Evolutionary conservation across 2,113 vertebrate species (phyloP).

Genomic region (Megalops atlanticus): DNA sequence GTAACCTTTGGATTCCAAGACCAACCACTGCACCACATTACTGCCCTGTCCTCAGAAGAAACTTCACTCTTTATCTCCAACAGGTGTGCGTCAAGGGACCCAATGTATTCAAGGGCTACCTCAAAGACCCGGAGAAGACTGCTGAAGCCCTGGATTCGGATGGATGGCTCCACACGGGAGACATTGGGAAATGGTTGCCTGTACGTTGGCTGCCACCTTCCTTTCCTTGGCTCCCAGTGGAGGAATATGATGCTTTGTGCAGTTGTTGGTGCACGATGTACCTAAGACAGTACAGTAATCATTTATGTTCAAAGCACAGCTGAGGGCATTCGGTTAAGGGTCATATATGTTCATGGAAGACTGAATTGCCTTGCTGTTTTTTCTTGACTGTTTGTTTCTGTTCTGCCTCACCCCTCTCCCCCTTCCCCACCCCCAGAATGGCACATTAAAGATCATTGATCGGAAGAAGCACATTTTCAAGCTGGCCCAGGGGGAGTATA

Average conservation of each 20-base stretch:
- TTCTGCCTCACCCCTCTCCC: background rate
- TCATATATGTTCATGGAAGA: background rate
- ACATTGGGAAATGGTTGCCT: slow-evolving; percentile 92
- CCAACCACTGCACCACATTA: background rate
- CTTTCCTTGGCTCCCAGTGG: background rate
- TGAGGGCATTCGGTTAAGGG: no score
- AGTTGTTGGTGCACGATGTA: no score
- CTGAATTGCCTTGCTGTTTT: background rate
- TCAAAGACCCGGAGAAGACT: slow-evolving; percentile 89
- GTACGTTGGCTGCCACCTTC: slow-evolving; percentile 71
- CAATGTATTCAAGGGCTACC: slow-evolving; percentile 96
- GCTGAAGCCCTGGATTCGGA: slow-evolving; percentile 85
- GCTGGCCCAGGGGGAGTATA: slow-evolving; percentile 96
- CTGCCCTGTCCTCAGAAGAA: background rate
- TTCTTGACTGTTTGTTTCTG: background rate
- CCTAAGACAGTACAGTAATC: no score
- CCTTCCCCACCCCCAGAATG: slow-evolving; percentile 73
- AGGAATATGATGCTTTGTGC: background rate
- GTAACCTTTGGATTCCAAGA: background rate
- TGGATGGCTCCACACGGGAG: slow-evolving; percentile 95
- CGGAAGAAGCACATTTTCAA: slow-evolving; percentile 99
- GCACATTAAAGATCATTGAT: slow-evolving; percentile 95
- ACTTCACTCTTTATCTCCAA: slow-evolving; percentile 3
- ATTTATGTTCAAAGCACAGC: no score
- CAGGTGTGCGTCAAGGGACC: slow-evolving; percentile 97